phyloP scores from a whole-genome alignment of 1,140 invertebrate genomes.

The Grapholita molesta region DNA sequence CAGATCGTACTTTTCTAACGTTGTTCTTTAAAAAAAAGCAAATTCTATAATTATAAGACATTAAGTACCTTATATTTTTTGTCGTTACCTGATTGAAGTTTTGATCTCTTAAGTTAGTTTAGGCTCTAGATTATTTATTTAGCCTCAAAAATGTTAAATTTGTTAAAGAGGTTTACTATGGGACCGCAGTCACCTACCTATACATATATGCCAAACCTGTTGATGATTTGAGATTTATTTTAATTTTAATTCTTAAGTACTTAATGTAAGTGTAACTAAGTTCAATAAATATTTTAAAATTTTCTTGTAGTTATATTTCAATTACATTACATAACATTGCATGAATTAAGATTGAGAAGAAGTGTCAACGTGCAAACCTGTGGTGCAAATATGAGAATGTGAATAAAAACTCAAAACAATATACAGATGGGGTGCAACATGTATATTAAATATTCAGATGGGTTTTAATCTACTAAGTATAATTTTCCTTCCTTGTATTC shows the following conservation, averaged over 20 bases:
- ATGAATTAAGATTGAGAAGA: too few relatives aligned
- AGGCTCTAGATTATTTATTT: constrained; percentile 50
- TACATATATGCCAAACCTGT: constrained; percentile 54
- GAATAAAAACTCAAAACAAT: too few relatives aligned
- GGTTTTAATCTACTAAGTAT: too few relatives aligned
- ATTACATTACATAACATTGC: background rate
- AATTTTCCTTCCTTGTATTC: too few relatives aligned
- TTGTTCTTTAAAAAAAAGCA: background rate
- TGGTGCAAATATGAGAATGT: too few relatives aligned
- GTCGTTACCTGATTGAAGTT: constrained; percentile 68
- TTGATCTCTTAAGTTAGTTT: constrained; percentile 72
- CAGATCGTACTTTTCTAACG: constrained; percentile 2
- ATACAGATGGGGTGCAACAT: too few relatives aligned
- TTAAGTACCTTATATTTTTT: constrained; percentile 31
- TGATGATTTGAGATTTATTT: constrained; percentile 70
- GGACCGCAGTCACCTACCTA: constrained; percentile 5
- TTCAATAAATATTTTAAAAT: constrained; percentile 12
- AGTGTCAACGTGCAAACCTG: too few relatives aligned
- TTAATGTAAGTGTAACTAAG: constrained; percentile 41
- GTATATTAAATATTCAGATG: too few relatives aligned
- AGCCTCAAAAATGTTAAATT: constrained; percentile 39
- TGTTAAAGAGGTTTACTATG: background rate
- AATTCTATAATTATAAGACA: constrained; percentile 15
- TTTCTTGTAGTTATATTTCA: background rate
- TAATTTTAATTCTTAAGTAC: constrained; percentile 60